phyloP scores from a whole-genome alignment of 1,140 invertebrate genomes.

The Bombus polaris region DNA sequence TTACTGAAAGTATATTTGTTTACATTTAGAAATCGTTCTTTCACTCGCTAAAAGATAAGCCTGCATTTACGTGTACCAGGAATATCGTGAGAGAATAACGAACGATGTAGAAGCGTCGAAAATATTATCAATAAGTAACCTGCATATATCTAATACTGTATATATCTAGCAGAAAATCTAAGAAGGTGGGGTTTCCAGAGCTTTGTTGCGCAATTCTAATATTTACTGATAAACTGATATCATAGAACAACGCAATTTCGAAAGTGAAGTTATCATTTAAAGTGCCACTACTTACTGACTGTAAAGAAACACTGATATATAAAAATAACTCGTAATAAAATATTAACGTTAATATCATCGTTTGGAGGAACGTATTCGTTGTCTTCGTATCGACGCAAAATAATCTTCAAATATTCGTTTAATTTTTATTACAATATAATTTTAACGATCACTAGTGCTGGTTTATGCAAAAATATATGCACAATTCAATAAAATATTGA shows the following conservation, averaged over 20 bases:
- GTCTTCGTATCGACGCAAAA: background rate
- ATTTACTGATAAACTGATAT: background rate
- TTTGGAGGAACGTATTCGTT: background rate
- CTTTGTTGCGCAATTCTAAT: background rate
- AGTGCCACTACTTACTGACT: background rate
- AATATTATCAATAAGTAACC: background rate
- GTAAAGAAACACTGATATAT: background rate
- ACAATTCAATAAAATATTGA: background rate
- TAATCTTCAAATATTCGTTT: background rate
- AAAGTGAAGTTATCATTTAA: background rate
- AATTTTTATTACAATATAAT: background rate
- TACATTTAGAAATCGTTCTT: background rate
- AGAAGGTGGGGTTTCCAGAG: background rate
- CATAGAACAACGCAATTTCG: background rate
- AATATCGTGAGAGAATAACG: background rate
- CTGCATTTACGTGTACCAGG: background rate
- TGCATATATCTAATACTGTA: no score
- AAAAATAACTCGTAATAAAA: background rate
- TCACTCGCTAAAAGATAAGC: background rate
- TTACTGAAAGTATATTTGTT: background rate
- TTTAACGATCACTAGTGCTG: background rate
- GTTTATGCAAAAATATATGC: background rate
- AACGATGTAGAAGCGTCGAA: background rate
- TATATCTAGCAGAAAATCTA: background rate
- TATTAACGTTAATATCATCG: background rate